Conservation (phyloP, 2,113 vertebrate species). For the Chroicocephalus ridibundus region DNA sequence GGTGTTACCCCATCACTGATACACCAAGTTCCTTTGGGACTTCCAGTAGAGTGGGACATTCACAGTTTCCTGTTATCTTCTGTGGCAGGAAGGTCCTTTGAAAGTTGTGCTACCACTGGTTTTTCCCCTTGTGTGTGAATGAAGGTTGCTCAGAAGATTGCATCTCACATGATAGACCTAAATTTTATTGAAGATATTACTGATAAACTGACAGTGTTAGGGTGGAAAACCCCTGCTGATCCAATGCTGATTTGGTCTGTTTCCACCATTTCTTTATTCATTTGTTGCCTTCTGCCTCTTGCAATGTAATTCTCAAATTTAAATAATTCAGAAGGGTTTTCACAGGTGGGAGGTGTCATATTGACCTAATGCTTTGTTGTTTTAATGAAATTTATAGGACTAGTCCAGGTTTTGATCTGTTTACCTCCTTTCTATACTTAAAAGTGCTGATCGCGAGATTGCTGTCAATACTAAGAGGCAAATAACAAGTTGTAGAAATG, state of each 20-base stretch:
- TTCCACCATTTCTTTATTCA: neutral
- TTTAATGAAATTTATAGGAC: neutral
- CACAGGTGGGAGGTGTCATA: neutral
- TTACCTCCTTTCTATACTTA: neutral
- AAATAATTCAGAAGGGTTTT: neutral
- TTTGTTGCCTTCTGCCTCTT: neutral
- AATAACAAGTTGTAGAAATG: neutral
- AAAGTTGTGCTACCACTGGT: neutral
- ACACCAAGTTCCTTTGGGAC: neutral
- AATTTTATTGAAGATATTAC: neutral
- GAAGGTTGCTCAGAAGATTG: neutral
- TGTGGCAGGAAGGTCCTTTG: neutral
- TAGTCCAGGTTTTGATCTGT: neutral
- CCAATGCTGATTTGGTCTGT: neutral
- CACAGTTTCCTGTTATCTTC: neutral
- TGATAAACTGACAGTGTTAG: neutral
- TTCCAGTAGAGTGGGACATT: neutral
- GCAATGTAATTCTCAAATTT: neutral
- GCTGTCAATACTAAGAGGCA: neutral
- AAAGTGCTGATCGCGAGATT: neutral
- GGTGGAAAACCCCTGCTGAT: neutral
- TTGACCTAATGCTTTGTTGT: neutral
- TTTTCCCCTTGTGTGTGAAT: neutral
- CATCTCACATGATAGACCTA: neutral
- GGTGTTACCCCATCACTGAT: neutral